Evolutionary conservation across 1,140 invertebrate species (phyloP), one percentile per base, ranked within the genome.

Genomic region (Epicauta chinensis): DNA sequence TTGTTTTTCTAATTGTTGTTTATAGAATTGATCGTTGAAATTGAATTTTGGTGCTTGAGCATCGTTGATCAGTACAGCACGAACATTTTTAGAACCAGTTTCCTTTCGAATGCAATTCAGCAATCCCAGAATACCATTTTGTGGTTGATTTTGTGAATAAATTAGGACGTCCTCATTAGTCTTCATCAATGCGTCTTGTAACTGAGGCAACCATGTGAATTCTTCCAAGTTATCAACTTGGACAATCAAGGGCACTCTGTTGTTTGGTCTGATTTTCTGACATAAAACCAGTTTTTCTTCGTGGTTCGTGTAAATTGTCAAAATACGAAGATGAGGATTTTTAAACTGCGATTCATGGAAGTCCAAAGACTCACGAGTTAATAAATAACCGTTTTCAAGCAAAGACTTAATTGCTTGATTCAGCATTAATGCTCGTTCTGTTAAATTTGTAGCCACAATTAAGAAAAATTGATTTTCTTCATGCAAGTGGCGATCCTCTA

Each of bases 101-200:
- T 90, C 87, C 61, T 75, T 81, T 55, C 80, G 73, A 0, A 89
- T 53, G 62, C 86, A 89, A 45, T 89, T 89, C 0, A 85, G 76
- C 14, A 97, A 70, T 11, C 94, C 93, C 16, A 95, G 61, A 11
- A 93, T 71, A 29, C 94, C 93, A 71, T 79, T 87, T 3, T 79
- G 66, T 14, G 69, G 68, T 53, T 83, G 80, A 57, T 78, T 76
- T 67, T 82, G 75, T 5, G 75, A 71, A 39, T 81, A 78, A 0
- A 85, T 56, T 3, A 87, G 63, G n/a, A 83, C 57, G 38, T 74
- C 69, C 2, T 71, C 73, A 4, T 71, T 69, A 57, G 76, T 73
- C 51, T 80, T 76, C 1, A 81, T 58, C 10, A 74, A 70, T n/a
- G n/a, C n/a, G 36, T 76, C 73, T 64, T 82, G 78, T 15, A 81